These are phyloP conservation scores for Manis pentadactyla DNA, from an alignment of 2,797 vertebrate species.

Conservation along the genomic window DNA sequence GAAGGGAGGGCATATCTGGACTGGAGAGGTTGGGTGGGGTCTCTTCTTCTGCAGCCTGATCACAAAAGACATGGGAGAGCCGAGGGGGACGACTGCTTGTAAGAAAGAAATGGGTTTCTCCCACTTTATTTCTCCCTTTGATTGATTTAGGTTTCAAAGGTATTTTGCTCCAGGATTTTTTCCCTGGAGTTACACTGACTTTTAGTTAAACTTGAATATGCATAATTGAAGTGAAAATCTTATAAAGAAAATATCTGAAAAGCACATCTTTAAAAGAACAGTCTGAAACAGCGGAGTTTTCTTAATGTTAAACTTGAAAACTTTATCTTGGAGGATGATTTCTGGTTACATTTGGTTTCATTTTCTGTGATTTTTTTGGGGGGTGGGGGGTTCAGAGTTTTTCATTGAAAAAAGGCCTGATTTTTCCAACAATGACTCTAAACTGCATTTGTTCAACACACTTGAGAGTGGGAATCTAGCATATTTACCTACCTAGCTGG, in stretches of 20 bases:
- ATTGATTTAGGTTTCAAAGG: too few relatives aligned
- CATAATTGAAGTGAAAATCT: conserved; percentile 42
- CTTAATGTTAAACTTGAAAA: conserved; percentile 24
- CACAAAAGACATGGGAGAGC: too few relatives aligned
- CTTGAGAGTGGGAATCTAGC: not conserved
- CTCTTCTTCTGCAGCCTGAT: too few relatives aligned
- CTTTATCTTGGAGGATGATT: not conserved
- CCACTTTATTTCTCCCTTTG: too few relatives aligned
- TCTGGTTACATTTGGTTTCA: not conserved
- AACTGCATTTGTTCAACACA: not conserved
- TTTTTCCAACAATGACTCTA: not conserved
- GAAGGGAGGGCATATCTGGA: too few relatives aligned
- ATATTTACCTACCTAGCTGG: not conserved
- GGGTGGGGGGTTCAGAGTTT: not conserved
- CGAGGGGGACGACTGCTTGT: too few relatives aligned
- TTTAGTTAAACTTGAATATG: not conserved
- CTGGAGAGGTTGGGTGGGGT: too few relatives aligned
- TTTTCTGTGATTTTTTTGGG: not conserved
- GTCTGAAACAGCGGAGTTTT: not conserved
- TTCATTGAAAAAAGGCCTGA: not conserved
- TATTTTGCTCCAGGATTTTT: too few relatives aligned
- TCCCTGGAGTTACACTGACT: not conserved
- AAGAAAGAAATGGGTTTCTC: too few relatives aligned
- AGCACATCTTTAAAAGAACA: not conserved
- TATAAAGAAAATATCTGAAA: conserved; percentile 10